These are phyloP conservation scores for Drosophila sturtevanti DNA, from an alignment of 1,140 invertebrate species.

Conservation along the genomic window DNA sequence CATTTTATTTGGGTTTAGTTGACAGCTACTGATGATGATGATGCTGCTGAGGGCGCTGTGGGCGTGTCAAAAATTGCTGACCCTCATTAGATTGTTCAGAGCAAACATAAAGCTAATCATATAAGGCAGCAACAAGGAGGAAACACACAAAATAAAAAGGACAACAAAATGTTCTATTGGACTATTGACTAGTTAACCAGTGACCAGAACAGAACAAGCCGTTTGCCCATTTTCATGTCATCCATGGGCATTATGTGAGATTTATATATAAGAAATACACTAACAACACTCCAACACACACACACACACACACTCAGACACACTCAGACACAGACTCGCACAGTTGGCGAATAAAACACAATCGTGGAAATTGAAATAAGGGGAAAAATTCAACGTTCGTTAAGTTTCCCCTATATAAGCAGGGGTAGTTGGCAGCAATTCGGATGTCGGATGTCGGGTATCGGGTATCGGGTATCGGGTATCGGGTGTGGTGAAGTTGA, in stretches of 20 bases:
- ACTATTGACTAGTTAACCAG: conserved; percentile 16
- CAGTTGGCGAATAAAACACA: neutral
- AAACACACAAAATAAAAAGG: neutral
- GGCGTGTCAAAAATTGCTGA: conserved; percentile 53
- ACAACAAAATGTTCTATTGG: conserved; percentile 23
- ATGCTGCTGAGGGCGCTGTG: neutral
- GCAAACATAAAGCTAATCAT: conserved; percentile 67
- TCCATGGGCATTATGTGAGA: conserved; percentile 60
- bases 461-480: neutral
- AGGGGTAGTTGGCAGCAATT: neutral
- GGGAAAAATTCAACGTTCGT: conserved; percentile 42
- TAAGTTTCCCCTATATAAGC: conserved; percentile 15
- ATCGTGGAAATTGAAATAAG: neutral
- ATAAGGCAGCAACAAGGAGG: conserved; percentile 30
- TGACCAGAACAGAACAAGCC: conserved; percentile 15
- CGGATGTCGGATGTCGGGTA: too few relatives aligned
- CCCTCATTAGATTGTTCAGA: conserved; percentile 64
- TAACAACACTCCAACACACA: neutral
- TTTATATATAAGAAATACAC: conserved; percentile 39
- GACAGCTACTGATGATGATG: neutral
- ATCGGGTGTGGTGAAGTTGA: conserved; percentile 39
- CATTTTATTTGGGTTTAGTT: neutral
- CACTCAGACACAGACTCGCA: neutral
- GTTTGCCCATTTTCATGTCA: conserved; percentile 55
- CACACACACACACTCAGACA: neutral